Conservation (phyloP, 2,797 vertebrate species). For the Gila robusta region DNA sequence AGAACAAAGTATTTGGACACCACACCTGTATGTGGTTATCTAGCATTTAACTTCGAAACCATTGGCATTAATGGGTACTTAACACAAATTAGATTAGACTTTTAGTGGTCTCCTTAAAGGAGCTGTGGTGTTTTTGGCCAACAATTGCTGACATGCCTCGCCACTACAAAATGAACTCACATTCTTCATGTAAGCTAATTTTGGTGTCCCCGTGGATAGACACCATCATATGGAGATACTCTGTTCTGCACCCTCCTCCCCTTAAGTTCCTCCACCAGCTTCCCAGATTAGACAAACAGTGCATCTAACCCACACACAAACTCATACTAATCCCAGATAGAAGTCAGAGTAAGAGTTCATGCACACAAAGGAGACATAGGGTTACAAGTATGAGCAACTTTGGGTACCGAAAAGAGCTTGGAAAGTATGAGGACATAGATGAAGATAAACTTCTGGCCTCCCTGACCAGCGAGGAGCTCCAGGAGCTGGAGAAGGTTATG, state of each 20-base stretch:
- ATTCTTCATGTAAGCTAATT: constrained; percentile 87
- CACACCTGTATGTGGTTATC: background rate
- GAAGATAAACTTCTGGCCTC: constrained; percentile 89
- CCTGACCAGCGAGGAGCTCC: constrained; percentile 88
- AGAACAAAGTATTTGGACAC: background rate
- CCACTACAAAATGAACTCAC: constrained; percentile 79
- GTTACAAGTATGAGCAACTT: constrained; percentile 83
- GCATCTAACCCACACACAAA: constrained; percentile 15
- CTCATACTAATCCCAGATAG: background rate
- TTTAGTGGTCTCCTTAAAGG: constrained; percentile 54
- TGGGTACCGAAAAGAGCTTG: constrained; percentile 85
- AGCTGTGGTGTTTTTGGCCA: constrained; percentile 78
- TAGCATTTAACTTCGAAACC: background rate
- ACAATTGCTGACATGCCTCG: constrained; percentile 68
- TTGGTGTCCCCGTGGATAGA: constrained; percentile 87
- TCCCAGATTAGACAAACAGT: constrained; percentile 75
- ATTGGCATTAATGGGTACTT: constrained; percentile 1
- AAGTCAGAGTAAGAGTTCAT: constrained; percentile 9
- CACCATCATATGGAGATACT: constrained; percentile 81
- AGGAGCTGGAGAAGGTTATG: constrained; percentile 88
- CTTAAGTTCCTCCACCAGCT: constrained; percentile 76
- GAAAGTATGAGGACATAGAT: constrained; percentile 89
- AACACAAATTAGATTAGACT: constrained; percentile 28
- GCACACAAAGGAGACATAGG: background rate
- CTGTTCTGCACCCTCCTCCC: constrained; percentile 70